Evolutionary conservation across 2,888 invertebrate species (phyloP).

Genomic region (Steromphala cineraria): DNA sequence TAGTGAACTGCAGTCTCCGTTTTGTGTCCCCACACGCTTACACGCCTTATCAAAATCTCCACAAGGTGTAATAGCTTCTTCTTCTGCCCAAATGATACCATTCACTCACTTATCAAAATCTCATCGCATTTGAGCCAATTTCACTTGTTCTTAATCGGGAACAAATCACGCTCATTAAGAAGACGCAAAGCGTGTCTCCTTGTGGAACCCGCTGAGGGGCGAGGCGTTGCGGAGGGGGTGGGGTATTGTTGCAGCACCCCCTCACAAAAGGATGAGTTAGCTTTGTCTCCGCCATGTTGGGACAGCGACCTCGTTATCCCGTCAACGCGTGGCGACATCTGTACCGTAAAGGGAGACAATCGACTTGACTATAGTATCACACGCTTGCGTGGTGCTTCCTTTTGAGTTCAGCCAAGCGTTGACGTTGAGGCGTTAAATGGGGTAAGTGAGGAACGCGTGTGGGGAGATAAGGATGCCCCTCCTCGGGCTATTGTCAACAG

Average conservation of each 20-base stretch:
- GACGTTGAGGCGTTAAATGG: not conserved
- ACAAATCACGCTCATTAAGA: slow-evolving; percentile 6
- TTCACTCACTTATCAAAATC: slow-evolving; percentile 4
- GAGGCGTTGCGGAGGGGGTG: not conserved
- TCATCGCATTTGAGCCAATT: not conserved
- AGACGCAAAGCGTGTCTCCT: slow-evolving; percentile 12
- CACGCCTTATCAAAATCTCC: not conserved
- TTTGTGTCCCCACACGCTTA: no score
- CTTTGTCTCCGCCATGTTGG: slow-evolving; percentile 5
- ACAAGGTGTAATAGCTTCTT: not conserved
- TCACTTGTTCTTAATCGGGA: not conserved
- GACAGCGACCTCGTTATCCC: slow-evolving; percentile 14
- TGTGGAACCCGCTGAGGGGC: not conserved
- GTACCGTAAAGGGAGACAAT: slow-evolving; percentile 7
- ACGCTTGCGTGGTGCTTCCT: not conserved
- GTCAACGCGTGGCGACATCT: slow-evolving; percentile 16
- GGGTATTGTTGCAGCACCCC: not conserved
- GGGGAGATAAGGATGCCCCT: not conserved
- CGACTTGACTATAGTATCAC: not conserved
- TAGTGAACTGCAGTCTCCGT: no score
- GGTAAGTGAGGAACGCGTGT: not conserved
- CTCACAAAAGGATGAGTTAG: not conserved
- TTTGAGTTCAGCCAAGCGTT: not conserved
- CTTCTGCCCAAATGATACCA: not conserved
- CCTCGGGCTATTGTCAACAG: not conserved